Base-by-base conservation (phyloP, 1,140 invertebrate genomes). In the Meteorus sp. region DNA sequence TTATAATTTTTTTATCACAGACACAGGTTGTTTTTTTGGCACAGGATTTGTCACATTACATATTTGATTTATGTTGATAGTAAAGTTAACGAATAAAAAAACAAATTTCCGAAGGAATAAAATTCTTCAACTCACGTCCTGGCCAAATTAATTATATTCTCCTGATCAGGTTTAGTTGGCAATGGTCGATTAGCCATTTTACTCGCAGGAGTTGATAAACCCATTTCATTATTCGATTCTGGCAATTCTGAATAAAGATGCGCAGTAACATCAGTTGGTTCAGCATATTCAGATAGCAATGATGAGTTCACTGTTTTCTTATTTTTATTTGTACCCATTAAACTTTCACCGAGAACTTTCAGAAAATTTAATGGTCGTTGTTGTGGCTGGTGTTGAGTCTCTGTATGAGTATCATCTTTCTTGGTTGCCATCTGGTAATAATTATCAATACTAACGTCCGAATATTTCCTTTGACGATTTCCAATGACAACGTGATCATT, bases 191-290 rank as follows among this genome's bases (percentile, higher is more conserved):
- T 86, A 17, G 85, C 82, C 84, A 88, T 86, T 66, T 82, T 85
- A 6, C 73, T 78, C 2, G 80, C 79, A 2, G 78, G 76, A 15
- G 79, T 81, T 8, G 82, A 83, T 31, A 74, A 31, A 13, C 25
- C 45, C 13, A n/a, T n/a, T n/a, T n/a, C n/a, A n/a, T n/a, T n/a
- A n/a, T 15, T 11, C n/a, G 50, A 19, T 19, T 84, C 82, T 22
- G 83, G 79, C 50, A 89, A 78, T 73, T 90, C 88, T 1, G 88
- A 86, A 71, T 91, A 91, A 22, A 90, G 74, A 75, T 90, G 88
- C 1, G 86, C 77, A 7, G 84, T 82, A 4, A 81, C 81, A 72
- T 90, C 88, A 57, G 83, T 83, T 0, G 88, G 87, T 64, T 90
- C 87, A 15, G 88, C 86, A 73, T 90, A 90, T 61, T 90, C 88